Evolutionary conservation across 2,888 invertebrate genomes (phyloP).

Genomic region (Mesorhabditis spiculigera): DNA sequence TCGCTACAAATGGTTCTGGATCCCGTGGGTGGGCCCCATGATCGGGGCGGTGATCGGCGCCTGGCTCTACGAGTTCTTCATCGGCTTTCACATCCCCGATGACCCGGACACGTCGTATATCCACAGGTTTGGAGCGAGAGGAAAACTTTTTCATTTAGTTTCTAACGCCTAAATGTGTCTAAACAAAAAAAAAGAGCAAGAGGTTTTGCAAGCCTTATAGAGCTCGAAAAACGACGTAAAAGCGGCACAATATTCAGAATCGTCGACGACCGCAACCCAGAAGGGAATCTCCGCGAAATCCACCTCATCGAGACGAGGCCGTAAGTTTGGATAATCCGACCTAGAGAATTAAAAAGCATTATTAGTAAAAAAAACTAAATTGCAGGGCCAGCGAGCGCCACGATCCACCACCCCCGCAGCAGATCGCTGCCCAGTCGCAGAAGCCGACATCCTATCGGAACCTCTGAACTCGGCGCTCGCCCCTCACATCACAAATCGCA

Average conservation of each 20-base stretch:
- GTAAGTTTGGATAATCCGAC: no score
- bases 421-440: neutral
- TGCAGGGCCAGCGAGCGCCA: neutral
- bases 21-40: slow-evolving; percentile 64
- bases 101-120: slow-evolving; percentile 30
- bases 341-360: no score
- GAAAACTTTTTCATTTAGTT: no score
- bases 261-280: slow-evolving; percentile 36
- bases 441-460: slow-evolving; percentile 1
- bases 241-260: slow-evolving; percentile 11
- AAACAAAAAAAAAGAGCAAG: no score
- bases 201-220: no score
- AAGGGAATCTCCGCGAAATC: slow-evolving; percentile 29
- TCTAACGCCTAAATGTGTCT: no score
- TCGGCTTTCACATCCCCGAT: slow-evolving; percentile 63
- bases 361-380: neutral
- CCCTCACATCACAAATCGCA: neutral
- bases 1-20: slow-evolving; percentile 64
- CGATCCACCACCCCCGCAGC: neutral
- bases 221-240: neutral
- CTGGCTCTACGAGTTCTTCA: slow-evolving; percentile 61
- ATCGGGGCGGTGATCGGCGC: slow-evolving; percentile 59
- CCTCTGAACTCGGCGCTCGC: neutral
- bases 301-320: slow-evolving; percentile 36
- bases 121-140: slow-evolving; percentile 13